These are phyloP conservation scores for Tachystola acroxantha DNA, from an alignment of 2,888 invertebrate genomes.

Conservation along the genomic window DNA sequence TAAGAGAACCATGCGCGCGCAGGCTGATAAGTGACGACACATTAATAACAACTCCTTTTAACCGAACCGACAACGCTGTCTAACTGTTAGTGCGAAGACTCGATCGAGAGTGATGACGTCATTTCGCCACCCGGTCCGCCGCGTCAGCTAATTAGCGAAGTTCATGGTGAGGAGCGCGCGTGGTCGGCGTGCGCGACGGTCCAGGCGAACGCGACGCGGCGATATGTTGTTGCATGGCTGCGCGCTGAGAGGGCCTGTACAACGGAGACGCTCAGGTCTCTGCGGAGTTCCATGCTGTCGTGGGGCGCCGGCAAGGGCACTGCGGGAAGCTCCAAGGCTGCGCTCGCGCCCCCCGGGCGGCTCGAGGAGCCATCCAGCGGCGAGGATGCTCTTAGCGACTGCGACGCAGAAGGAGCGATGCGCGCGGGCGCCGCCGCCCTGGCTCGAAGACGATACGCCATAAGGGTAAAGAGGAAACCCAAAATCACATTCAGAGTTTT, in stretches of 20 bases:
- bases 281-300: conserved; percentile 71
- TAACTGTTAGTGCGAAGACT: background rate
- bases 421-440: conserved; percentile 63
- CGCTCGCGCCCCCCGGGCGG: conserved; percentile 10
- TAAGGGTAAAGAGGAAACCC: conserved; percentile 63
- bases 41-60: conserved; percentile 28
- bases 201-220: conserved; percentile 47
- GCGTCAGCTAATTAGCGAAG: conserved; percentile 26
- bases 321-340: conserved; percentile 14
- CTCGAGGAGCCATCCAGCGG: conserved; percentile 27
- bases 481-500: conserved; percentile 62
- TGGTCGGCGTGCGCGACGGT: conserved; percentile 37
- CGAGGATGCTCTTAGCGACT: conserved; percentile 38
- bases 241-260: conserved; percentile 62
- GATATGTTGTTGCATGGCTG: conserved; percentile 72
- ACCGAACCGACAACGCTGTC: conserved; percentile 34
- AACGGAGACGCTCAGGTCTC: conserved; percentile 73
- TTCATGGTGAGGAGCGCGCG: conserved; percentile 40
- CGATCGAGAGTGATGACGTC: conserved; percentile 24
- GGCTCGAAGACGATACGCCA: conserved; percentile 67
- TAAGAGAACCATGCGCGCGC: conserved; percentile 42
- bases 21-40: conserved; percentile 17
- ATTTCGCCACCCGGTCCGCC: conserved; percentile 21
- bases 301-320: conserved; percentile 34
- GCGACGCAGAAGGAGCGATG: conserved; percentile 47